These are phyloP conservation scores for Drosophila antonietae DNA, from an alignment of 2,888 invertebrate species.

Conservation along the genomic window DNA sequence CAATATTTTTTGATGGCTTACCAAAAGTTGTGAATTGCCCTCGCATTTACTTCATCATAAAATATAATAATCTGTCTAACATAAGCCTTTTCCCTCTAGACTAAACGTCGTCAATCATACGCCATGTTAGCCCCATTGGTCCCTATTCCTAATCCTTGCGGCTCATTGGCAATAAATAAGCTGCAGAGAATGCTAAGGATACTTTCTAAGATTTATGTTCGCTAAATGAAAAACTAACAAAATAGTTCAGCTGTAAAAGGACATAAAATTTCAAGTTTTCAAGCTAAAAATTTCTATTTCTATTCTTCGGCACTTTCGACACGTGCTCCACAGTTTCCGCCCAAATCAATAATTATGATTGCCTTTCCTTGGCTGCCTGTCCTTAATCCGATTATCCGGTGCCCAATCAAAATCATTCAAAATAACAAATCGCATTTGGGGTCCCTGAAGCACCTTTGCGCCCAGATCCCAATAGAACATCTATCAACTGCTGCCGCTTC, in stretches of 20 bases:
- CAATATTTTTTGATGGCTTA: background rate
- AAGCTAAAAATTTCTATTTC: background rate
- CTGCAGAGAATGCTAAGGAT: slow-evolving; percentile 1
- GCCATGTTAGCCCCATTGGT: slow-evolving; percentile 23
- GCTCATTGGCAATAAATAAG: slow-evolving; percentile 25
- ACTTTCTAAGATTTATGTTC: background rate
- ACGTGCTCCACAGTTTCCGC: slow-evolving; percentile 19
- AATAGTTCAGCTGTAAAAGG: background rate
- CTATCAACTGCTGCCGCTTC: slow-evolving; percentile 4
- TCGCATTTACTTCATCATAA: background rate
- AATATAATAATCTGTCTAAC: background rate
- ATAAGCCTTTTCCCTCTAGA: background rate
- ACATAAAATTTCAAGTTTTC: background rate
- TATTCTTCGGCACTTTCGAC: slow-evolving; percentile 8
- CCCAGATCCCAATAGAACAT: slow-evolving; percentile 9
- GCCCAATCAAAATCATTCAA: slow-evolving; percentile 58
- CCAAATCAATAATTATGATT: slow-evolving; percentile 56
- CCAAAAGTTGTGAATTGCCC: background rate
- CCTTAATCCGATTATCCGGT: slow-evolving; percentile 63
- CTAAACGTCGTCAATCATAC: slow-evolving; percentile 26
- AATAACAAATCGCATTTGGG: slow-evolving; percentile 59
- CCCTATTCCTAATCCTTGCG: slow-evolving; percentile 17
- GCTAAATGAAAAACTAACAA: background rate
- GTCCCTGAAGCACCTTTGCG: slow-evolving; percentile 18
- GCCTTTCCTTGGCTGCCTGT: slow-evolving; percentile 6